Evolutionary conservation across 2,888 invertebrate genomes (phyloP).

Genomic region (Cylloceria caligata): DNA sequence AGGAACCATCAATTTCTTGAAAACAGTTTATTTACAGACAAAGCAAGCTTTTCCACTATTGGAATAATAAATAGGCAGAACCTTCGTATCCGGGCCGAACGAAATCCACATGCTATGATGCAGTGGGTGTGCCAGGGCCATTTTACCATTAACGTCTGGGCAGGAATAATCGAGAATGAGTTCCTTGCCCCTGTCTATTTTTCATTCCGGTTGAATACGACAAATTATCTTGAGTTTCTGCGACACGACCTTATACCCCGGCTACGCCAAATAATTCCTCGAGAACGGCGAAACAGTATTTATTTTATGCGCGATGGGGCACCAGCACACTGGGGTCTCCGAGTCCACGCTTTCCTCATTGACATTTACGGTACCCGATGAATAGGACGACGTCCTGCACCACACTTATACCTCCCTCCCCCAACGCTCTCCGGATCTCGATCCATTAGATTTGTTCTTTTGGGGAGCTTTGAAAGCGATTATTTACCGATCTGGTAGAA

Average conservation of each 20-base stretch:
- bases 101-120: slow-evolving; percentile 64
- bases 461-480: slow-evolving; percentile 70
- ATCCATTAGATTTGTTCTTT: slow-evolving; percentile 70
- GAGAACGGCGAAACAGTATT: no score
- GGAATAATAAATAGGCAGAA: slow-evolving; percentile 67
- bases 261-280: slow-evolving; percentile 43
- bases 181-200: slow-evolving; percentile 62
- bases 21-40: slow-evolving; percentile 44
- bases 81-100: slow-evolving; percentile 63
- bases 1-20: slow-evolving; percentile 50
- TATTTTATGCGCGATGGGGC: slow-evolving; percentile 69
- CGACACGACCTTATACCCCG: neutral
- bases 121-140: slow-evolving; percentile 63
- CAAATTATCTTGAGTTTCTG: no score
- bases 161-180: slow-evolving; percentile 62
- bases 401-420: slow-evolving; percentile 71
- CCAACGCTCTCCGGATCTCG: slow-evolving; percentile 72
- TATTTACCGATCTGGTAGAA: slow-evolving; percentile 68
- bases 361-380: slow-evolving; percentile 69
- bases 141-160: slow-evolving; percentile 70
- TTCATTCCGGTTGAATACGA: slow-evolving; percentile 55
- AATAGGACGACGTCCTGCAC: slow-evolving; percentile 72
- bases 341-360: slow-evolving; percentile 66
- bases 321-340: slow-evolving; percentile 76
- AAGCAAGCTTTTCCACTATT: slow-evolving; percentile 64